Base-by-base conservation (phyloP, 2,888 invertebrate genomes). In the Lochmaea crataegi region DNA sequence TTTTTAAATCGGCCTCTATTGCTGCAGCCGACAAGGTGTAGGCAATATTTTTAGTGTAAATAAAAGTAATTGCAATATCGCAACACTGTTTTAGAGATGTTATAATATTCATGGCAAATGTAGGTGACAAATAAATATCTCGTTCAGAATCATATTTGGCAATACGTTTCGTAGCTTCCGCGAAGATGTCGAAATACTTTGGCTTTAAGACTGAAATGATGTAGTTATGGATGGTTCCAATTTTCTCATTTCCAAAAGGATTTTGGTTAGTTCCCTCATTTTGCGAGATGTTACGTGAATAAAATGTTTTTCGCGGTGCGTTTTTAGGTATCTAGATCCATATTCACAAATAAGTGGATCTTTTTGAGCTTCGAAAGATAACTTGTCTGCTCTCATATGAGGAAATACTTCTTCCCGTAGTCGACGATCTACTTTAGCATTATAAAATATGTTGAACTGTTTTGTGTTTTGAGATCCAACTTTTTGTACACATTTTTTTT, bases 251-350 rank as follows among this genome's bases (percentile, higher is more conserved):
- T 78, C 77, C 7, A 76, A 69, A n/a, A 78, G 56, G 2, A 78
- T 10, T 68, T 65, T 69, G 5, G 71, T 75, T 11, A 67, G 42
- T 42, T 67, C 67, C 7, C 65, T 42, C 53, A 66, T 66, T 53
- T 66, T 66, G 12, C 65, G 18, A n/a, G 65, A 66, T 26, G 53
- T 53, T 7, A 66, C 65, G 18, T 66, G 11, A 53, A 66, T n/a
- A 26, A 66, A 53, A 71, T 77, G 75, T 61, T 73, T 71, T 64
- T 77, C 77, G 18, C 76, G 41, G 56, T 79, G 78, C 6, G 41
- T 67, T 73, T 75, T 77, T 6, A 78, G 26, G 65, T 76, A 79
- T 45, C 76, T 68, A 0, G 75, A 61, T 41, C 73, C 77, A 60
- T 75, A 79, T 11, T 70, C 75, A 67, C 77, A 57, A 57, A 57